phyloP scores from a whole-genome alignment of 2,797 vertebrate genomes.

The Carapus acus region DNA sequence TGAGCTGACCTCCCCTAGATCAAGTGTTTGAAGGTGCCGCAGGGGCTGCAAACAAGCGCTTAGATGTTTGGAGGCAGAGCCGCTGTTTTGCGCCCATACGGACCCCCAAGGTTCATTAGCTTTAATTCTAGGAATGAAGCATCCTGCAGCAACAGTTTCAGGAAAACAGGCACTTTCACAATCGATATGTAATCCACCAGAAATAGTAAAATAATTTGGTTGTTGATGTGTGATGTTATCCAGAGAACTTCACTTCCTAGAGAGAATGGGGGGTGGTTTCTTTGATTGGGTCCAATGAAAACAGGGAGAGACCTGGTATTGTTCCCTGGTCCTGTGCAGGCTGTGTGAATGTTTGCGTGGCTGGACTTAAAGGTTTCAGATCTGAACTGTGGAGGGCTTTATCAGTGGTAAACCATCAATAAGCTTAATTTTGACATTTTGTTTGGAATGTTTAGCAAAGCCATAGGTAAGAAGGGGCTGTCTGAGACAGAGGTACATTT shows the following conservation, averaged over 20 bases:
- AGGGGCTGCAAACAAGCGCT: neutral
- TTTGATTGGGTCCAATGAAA: neutral
- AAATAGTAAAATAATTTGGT: too few species aligned
- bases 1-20: neutral
- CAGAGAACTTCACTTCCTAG: too few species aligned
- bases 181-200: neutral
- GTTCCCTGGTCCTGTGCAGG: neutral
- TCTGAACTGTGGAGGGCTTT: too few species aligned
- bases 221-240: too few species aligned
- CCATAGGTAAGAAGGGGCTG: too few species aligned
- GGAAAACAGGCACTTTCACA: neutral
- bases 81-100: constrained; percentile 10
- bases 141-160: neutral
- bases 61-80: constrained; percentile 17
- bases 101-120: constrained; percentile 36
- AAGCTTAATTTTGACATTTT: too few species aligned
- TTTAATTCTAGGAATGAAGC: constrained; percentile 38
- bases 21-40: neutral
- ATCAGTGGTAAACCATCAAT: too few species aligned
- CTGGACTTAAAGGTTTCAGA: too few species aligned
- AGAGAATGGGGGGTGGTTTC: neutral
- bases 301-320: too few species aligned
- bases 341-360: too few species aligned
- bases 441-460: too few species aligned
- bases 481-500: too few species aligned